These are phyloP conservation scores for Poeciliopsis retropinna DNA, from an alignment of 2,113 vertebrate species.

Conservation along the genomic window DNA sequence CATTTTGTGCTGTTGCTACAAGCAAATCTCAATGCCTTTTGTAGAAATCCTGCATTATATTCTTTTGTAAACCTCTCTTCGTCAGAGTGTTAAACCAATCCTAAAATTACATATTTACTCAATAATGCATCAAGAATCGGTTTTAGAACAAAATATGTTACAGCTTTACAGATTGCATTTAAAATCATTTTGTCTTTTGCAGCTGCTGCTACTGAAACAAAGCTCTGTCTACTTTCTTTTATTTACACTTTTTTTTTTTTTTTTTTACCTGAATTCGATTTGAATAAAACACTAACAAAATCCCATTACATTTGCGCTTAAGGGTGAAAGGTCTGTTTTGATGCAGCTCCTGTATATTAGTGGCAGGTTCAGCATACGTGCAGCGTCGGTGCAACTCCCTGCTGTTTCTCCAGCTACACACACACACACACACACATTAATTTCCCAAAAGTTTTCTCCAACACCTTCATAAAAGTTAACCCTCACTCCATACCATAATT, in stretches of 20 bases:
- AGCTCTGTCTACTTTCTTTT: background rate
- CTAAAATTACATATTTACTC: too few species aligned
- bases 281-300: background rate
- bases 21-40: too few species aligned
- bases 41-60: too few species aligned
- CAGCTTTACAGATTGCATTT: background rate
- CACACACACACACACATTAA: constrained; percentile 18
- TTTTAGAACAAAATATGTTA: background rate
- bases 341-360: background rate
- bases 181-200: background rate
- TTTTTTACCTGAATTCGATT: background rate
- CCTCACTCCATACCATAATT: constrained; percentile 68
- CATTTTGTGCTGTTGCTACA: too few species aligned
- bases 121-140: too few species aligned
- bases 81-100: too few species aligned
- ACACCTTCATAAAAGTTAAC: constrained; percentile 63
- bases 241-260: background rate
- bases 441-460: constrained; percentile 59
- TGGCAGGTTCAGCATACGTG: background rate
- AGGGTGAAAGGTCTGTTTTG: background rate
- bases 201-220: background rate
- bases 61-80: too few species aligned
- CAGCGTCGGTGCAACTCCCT: constrained; percentile 13
- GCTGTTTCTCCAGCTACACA: constrained; percentile 30
- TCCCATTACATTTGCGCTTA: background rate